phyloP scores from a whole-genome alignment of 2,888 invertebrate genomes.

The Seira musarum region DNA sequence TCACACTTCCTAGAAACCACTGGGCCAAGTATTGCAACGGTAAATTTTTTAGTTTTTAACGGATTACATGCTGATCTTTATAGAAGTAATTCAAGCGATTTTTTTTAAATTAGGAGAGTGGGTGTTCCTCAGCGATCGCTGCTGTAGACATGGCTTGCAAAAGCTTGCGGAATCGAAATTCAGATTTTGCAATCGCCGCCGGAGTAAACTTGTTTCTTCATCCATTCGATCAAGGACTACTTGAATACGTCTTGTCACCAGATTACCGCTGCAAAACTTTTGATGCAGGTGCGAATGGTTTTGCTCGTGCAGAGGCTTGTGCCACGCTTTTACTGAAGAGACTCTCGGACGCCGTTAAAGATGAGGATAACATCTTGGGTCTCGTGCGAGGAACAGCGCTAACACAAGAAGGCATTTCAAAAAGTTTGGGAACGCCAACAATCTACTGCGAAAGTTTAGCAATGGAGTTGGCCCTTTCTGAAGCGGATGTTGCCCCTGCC shows the following conservation, averaged over 20 bases:
- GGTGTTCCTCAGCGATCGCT: constrained; percentile 61
- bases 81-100: not conserved
- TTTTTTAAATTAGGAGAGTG: constrained; percentile 29
- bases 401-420: constrained; percentile 71
- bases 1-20: constrained; percentile 54
- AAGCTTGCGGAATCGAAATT: constrained; percentile 49
- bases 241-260: constrained; percentile 40
- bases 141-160: constrained; percentile 61
- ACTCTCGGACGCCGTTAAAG: constrained; percentile 43
- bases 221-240: constrained; percentile 30
- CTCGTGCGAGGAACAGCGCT: constrained; percentile 68
- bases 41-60: too few relatives aligned
- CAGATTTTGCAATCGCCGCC: constrained; percentile 52
- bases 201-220: too few relatives aligned
- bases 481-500: constrained; percentile 40
- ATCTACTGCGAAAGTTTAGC: constrained; percentile 48
- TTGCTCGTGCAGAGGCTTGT: constrained; percentile 58
- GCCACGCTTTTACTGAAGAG: constrained; percentile 55
- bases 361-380: constrained; percentile 45
- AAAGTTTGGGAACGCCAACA: constrained; percentile 70
- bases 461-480: constrained; percentile 49
- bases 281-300: constrained; percentile 52
- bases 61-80: not conserved
- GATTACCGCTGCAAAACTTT: constrained; percentile 59
- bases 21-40: constrained; percentile 56